These are phyloP conservation scores for Cacatua alba DNA, from an alignment of 2,113 vertebrate species.

Conservation along the genomic window DNA sequence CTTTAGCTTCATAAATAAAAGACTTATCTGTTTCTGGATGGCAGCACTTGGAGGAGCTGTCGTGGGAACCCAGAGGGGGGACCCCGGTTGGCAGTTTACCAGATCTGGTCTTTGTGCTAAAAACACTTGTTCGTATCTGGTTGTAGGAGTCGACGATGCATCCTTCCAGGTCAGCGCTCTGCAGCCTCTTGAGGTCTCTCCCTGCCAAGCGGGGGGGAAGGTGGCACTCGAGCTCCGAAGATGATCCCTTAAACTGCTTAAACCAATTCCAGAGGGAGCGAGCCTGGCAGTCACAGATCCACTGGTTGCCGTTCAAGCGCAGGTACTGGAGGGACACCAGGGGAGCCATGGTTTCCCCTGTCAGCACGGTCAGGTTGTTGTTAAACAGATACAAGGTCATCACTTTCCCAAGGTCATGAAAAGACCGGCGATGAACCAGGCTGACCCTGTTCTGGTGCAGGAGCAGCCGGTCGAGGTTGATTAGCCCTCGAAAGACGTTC, in stretches of 20 bases:
- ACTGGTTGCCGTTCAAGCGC: slow-evolving; percentile 94
- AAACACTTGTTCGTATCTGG: slow-evolving; percentile 84
- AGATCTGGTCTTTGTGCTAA: slow-evolving; percentile 80
- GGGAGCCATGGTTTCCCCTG: slow-evolving; percentile 87
- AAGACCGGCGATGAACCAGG: slow-evolving; percentile 85
- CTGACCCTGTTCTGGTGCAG: slow-evolving; percentile 92
- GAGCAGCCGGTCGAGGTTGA: slow-evolving; percentile 91
- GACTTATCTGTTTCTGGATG: slow-evolving; percentile 89
- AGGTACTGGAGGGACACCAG: slow-evolving; percentile 91
- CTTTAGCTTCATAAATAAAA: slow-evolving; percentile 88
- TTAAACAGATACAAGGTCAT: slow-evolving; percentile 94
- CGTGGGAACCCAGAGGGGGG: slow-evolving; percentile 68
- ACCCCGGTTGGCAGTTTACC: slow-evolving; percentile 80
- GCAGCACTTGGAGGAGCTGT: slow-evolving; percentile 85
- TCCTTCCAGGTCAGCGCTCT: slow-evolving; percentile 84
- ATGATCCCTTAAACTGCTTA: slow-evolving; percentile 94
- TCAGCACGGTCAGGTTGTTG: slow-evolving; percentile 92
- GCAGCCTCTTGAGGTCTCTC: slow-evolving; percentile 89
- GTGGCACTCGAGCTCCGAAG: slow-evolving; percentile 90
- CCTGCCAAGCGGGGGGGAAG: slow-evolving; percentile 83
- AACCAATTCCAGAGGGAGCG: slow-evolving; percentile 97
- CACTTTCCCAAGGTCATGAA: slow-evolving; percentile 90
- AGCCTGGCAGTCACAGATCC: slow-evolving; percentile 96
- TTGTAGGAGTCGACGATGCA: slow-evolving; percentile 79
- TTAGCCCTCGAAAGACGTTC: slow-evolving; percentile 89